These are phyloP conservation scores for Promerops cafer DNA, from an alignment of 2,113 vertebrate genomes.

Conservation along the genomic window DNA sequence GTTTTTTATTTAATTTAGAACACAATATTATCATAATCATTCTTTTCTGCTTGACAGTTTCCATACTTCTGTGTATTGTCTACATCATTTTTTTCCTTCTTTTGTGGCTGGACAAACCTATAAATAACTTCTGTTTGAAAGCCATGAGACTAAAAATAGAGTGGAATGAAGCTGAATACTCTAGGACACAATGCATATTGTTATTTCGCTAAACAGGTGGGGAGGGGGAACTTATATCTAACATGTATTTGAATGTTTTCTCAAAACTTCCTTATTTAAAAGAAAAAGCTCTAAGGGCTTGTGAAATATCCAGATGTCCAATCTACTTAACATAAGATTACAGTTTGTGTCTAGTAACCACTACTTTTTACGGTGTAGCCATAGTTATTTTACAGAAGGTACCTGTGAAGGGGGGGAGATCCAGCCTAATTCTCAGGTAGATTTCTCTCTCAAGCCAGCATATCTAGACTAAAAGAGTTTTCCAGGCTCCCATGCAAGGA, in stretches of 20 bases:
- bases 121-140: constrained; percentile 31
- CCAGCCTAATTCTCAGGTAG: not conserved
- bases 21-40: not conserved
- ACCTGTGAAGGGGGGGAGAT: not conserved
- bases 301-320: not conserved
- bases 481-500: not conserved
- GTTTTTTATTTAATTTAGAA: not conserved
- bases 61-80: not conserved
- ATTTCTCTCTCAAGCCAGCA: not conserved
- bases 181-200: not conserved
- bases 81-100: not conserved
- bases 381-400: not conserved
- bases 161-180: not conserved
- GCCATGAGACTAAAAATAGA: not conserved
- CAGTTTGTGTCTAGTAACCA: not conserved
- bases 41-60: not conserved
- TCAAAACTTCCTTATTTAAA: not conserved
- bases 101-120: not conserved
- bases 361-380: not conserved
- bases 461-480: not conserved
- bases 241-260: not conserved
- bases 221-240: not conserved
- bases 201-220: not conserved
- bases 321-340: not conserved
- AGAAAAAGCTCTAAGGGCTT: not conserved